A percentile compares a stretch with the other conserved stretches of the same genome.
phyloP scores from a whole-genome alignment of 2,888 invertebrate genomes.

The Leucophenga maculata region DNA sequence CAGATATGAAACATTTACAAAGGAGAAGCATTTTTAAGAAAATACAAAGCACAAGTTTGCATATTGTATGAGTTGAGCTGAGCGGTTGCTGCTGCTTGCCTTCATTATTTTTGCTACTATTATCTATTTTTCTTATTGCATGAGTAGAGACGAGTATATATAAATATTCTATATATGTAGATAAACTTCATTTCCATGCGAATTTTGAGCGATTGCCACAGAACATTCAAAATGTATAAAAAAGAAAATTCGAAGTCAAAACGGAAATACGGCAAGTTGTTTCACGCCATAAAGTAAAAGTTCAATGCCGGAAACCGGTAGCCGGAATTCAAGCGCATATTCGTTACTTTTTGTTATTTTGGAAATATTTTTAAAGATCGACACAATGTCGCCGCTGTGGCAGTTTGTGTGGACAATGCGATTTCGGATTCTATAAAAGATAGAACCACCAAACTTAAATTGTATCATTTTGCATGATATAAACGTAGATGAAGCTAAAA shows the following conservation, averaged over 20 bases:
- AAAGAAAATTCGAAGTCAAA: background rate
- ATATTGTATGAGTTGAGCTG: background rate
- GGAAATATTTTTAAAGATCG: too few relatives aligned
- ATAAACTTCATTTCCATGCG: background rate
- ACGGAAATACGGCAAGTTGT: constrained; percentile 1
- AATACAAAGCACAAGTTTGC: background rate
- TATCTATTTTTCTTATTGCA: background rate
- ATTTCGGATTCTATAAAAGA: too few relatives aligned
- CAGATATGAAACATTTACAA: constrained; percentile 33
- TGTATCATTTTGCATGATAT: too few relatives aligned
- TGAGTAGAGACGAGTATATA: too few relatives aligned
- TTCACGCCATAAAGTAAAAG: background rate
- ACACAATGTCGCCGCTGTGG: too few relatives aligned
- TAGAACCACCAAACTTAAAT: too few relatives aligned
- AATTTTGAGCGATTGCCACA: background rate
- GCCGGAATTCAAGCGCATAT: background rate
- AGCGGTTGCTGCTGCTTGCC: background rate
- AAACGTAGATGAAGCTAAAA: too few relatives aligned
- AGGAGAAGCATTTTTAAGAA: too few relatives aligned
- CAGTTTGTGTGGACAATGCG: too few relatives aligned
- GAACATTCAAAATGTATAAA: background rate
- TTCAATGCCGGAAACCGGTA: background rate
- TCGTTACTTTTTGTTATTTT: background rate
- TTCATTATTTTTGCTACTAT: constrained; percentile 9
- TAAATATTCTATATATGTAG: background rate